These are phyloP conservation scores for Lordiphosa andalusiaca DNA, from an alignment of 2,888 invertebrate species.

Conservation along the genomic window DNA sequence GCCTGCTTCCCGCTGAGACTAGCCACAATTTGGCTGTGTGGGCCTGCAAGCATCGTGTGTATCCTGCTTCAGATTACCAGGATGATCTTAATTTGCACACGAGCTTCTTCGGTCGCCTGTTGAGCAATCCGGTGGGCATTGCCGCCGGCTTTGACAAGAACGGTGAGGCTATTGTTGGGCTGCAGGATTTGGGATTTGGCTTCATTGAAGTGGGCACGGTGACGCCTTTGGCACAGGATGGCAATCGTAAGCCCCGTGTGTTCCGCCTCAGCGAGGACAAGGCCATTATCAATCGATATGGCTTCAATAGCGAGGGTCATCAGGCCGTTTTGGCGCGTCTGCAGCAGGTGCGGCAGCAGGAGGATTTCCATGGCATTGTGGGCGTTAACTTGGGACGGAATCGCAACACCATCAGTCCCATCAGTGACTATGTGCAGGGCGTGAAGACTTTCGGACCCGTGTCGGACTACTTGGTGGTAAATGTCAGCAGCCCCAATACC, in stretches of 20 bases:
- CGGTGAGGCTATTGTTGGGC: slow-evolving; percentile 92
- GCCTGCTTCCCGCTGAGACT: slow-evolving; percentile 87
- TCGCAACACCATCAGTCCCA: slow-evolving; percentile 88
- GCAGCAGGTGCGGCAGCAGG: slow-evolving; percentile 81
- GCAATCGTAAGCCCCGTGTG: slow-evolving; percentile 95
- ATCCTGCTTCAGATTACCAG: slow-evolving; percentile 42
- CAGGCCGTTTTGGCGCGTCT: slow-evolving; percentile 86
- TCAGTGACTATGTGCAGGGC: slow-evolving; percentile 92
- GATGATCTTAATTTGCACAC: slow-evolving; percentile 82
- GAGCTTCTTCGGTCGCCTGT: slow-evolving; percentile 85
- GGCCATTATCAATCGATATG: slow-evolving; percentile 96
- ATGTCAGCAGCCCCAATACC: slow-evolving; percentile 98
- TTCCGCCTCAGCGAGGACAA: slow-evolving; percentile 92
- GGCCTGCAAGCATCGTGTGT: slow-evolving; percentile 85
- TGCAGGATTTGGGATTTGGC: slow-evolving; percentile 93
- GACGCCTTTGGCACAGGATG: slow-evolving; percentile 95
- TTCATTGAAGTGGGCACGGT: slow-evolving; percentile 98
- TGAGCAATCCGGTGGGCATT: slow-evolving; percentile 96
- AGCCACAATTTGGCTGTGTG: slow-evolving; percentile 90
- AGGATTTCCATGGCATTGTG: slow-evolving; percentile 84
- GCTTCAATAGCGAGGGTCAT: slow-evolving; percentile 98
- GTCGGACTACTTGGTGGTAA: slow-evolving; percentile 98
- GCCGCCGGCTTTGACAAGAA: slow-evolving; percentile 99
- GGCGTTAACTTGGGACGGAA: slow-evolving; percentile 99
- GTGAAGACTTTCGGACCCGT: slow-evolving; percentile 89